Evolutionary conservation across 2,113 vertebrate genomes (phyloP), one percentile per base, ranked within the genome.

Genomic region (Thamnaconus septentrionalis): DNA sequence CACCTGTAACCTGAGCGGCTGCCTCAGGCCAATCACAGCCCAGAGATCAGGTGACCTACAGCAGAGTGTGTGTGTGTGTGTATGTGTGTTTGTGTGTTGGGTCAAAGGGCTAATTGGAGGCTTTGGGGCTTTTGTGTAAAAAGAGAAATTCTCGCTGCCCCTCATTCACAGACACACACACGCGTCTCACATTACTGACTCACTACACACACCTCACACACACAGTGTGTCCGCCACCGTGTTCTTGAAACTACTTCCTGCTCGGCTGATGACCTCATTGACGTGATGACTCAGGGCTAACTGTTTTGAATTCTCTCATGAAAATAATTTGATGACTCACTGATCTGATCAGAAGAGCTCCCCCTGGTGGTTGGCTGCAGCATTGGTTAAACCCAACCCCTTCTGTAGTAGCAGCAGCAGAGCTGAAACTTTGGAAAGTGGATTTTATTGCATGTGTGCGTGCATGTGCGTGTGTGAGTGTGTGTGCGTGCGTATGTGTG

Each of bases 91-190:
- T 5, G 1, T 11, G 6, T 10, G 56, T 41, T 1, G 47, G 57
- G 60, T 73, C 40, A 48, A 48, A 12, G 66, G 80, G 75, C 79
- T 83, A 79, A 85, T 82, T 79, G 60, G 48, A 67, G 78, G 76
- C 83, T 75, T 63, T 10, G 4, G 18, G 18, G 80, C 81, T 67
- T 42, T 5, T 83, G 70, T 59, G 59, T 31, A 77, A 68, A 59
- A 58, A 56, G 68, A 63, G 7, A 74, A n/a, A 68, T 74, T 80
- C 61, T 66, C 49, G 4, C 66, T 10, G 39, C 41, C 63, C 50
- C 61, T 60, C 59, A 52, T 51, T 50, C 59, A 59, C 45, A 67
- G 4, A 53, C 59, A 78, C 80, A 64, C 52, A 81, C 73, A 62
- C 76, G 75, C 79, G 61, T 41, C 59, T 31, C 18, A 31, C 64